Percentiles rank a stretch among this genome's conserved stretches.
These are phyloP conservation scores for Schizopygopsis pylzovi DNA, from an alignment of 2,797 vertebrate species.

Conservation along the genomic window DNA sequence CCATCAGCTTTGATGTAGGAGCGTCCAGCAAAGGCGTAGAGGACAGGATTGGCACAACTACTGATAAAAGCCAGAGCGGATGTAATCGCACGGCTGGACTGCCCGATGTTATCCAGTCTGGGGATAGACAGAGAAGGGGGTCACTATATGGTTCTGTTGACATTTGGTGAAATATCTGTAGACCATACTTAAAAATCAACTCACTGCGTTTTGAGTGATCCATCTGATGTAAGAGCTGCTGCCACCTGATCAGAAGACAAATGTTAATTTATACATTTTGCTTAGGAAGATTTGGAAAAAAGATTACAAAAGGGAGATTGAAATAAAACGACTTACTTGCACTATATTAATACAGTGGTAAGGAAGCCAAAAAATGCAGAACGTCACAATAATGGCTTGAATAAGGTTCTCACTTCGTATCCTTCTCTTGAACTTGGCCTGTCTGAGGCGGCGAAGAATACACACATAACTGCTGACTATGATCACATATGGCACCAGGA, in stretches of 20 bases:
- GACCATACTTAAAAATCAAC: neutral
- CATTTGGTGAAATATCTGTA: neutral
- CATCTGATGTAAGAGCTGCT: slow-evolving; percentile 12
- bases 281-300: neutral
- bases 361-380: slow-evolving; percentile 87
- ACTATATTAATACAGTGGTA: slow-evolving; percentile 86
- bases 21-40: slow-evolving; percentile 86
- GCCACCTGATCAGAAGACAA: slow-evolving; percentile 45
- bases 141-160: neutral
- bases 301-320: neutral
- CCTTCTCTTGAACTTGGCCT: slow-evolving; percentile 74
- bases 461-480: slow-evolving; percentile 83
- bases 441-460: slow-evolving; percentile 81
- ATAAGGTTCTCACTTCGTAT: slow-evolving; percentile 86
- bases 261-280: neutral
- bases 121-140: neutral
- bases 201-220: neutral
- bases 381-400: slow-evolving; percentile 84
- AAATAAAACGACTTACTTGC: slow-evolving; percentile 72
- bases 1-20: slow-evolving; percentile 82
- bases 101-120: slow-evolving; percentile 63
- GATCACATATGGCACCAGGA: slow-evolving; percentile 84
- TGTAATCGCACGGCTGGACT: slow-evolving; percentile 66
- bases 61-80: slow-evolving; percentile 86
- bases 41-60: slow-evolving; percentile 86